Evolutionary conservation across 2,113 vertebrate genomes (phyloP), one percentile per base, ranked within the genome.

Genomic region (Cyprinodon tularosa): DNA sequence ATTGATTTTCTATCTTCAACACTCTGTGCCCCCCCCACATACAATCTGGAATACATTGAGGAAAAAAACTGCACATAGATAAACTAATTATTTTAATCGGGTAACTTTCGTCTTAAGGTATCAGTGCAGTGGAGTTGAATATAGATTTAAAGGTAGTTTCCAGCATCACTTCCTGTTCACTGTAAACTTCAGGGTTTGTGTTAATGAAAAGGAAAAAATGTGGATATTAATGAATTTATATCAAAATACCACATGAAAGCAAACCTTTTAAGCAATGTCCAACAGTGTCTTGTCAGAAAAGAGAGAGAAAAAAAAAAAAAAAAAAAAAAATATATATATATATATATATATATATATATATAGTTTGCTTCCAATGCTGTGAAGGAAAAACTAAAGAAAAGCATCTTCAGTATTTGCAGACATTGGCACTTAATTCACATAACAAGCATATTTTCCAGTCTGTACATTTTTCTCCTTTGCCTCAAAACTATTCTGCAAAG

Each of bases 401-500:
- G 3, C 48, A 11, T 74, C 40, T 71, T 50, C 14, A 29, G 42
- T n/a, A 63, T 72, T 68, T 63, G 44, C 15, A 73, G 68, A 50
- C 9, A 57, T 12, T 50, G 37, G 9, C 29, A 17, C 14, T 44
- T 59, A 39, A 39, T 39, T 71, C 11, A 38, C 17, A 20, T 37
- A 5, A 47, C 57, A 68, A 71, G 12, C 50, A 69, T 2, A 10
- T 36, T 17, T 81, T 39, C 13, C 12, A 50, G 36, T 71, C 70
- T 63, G 40, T 12, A 48, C 3, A 48, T 44, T 44, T 79, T 82
- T 64, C 39, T 48, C 22, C 74, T 80, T 39, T 50, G 53, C 66
- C 11, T 36, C 65, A 36, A 59, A 62, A 74, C n/a, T 38, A 44
- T 11, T 65, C 11, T 3, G 13, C 17, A 50, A 57, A 72, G 1